phyloP scores from a whole-genome alignment of 2,113 vertebrate species.

The Symphodus melops region DNA sequence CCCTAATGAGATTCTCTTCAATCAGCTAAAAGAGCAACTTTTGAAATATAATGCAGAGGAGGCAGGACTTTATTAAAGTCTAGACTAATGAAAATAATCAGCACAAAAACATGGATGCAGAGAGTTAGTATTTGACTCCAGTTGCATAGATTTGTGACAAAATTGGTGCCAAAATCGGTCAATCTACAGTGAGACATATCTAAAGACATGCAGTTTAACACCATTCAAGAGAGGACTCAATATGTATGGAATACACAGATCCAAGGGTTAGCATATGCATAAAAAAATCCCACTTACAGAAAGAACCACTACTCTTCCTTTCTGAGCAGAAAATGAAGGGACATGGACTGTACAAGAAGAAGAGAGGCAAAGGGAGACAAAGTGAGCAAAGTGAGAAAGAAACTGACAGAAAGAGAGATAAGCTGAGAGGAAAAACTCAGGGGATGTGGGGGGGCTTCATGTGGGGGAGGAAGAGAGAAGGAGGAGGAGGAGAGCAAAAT shows the following conservation, averaged over 20 bases:
- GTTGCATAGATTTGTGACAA: background rate
- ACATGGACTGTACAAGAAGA: slow-evolving; percentile 7
- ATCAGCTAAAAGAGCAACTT: slow-evolving; percentile 13
- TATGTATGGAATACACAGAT: background rate
- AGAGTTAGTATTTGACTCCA: background rate
- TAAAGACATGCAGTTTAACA: background rate
- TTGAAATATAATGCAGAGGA: slow-evolving; percentile 8
- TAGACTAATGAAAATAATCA: background rate
- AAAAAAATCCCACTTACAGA: slow-evolving; percentile 5
- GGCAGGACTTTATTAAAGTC: background rate
- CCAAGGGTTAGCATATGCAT: background rate
- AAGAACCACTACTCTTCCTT: background rate
- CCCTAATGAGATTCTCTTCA: slow-evolving; percentile 21
- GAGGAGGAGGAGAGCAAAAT: slow-evolving; percentile 47
- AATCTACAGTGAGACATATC: background rate
- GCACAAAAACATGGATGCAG: background rate
- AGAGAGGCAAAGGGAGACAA: slow-evolving; percentile 30
- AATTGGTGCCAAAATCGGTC: background rate
- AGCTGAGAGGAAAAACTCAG: slow-evolving; percentile 39
- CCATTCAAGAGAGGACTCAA: background rate
- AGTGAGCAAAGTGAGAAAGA: slow-evolving; percentile 31
- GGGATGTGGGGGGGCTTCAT: slow-evolving; percentile 8
- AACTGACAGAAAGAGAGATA: slow-evolving; percentile 38
- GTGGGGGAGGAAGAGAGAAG: background rate
- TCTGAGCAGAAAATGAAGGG: slow-evolving; percentile 30